Percentiles rank a stretch among this genome's conserved stretches.
Evolutionary conservation across 1,140 invertebrate genomes (phyloP).

Genomic region (Aphelenchoides avenae): DNA sequence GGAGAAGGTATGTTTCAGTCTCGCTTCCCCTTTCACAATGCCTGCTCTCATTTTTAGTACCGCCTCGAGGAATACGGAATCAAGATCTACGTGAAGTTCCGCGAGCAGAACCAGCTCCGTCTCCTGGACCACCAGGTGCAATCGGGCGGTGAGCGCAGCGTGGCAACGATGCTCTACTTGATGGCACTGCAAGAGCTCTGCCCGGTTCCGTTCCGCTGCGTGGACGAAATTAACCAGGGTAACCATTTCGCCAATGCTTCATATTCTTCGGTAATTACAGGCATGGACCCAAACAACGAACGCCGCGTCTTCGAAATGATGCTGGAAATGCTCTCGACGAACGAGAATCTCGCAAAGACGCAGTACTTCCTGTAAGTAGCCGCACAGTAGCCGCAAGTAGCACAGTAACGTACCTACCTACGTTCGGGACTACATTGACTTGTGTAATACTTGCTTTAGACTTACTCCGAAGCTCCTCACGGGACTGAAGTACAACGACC

Average conservation of each 20-base stretch:
- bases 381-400: too few relatives aligned
- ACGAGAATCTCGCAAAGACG: conserved; percentile 45
- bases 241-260: conserved; percentile 1
- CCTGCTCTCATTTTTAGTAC: conserved; percentile 23
- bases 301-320: conserved; percentile 53
- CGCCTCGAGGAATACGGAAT: conserved; percentile 47
- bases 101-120: conserved; percentile 28
- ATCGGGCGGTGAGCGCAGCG: conserved; percentile 55
- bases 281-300: conserved; percentile 55
- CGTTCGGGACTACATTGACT: too few relatives aligned
- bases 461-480: conserved; percentile 52
- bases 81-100: conserved; percentile 47
- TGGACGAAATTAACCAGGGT: conserved; percentile 58
- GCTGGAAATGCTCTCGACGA: conserved; percentile 35
- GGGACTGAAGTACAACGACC: conserved; percentile 39
- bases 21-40: not conserved
- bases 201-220: conserved; percentile 53
- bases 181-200: conserved; percentile 54
- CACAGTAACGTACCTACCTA: too few relatives aligned
- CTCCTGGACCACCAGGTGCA: conserved; percentile 45
- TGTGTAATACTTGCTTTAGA: too few relatives aligned
- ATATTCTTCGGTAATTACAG: conserved; percentile 14
- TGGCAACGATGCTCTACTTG: conserved; percentile 56
- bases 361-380: conserved; percentile 57
- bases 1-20: conserved; percentile 23